These are phyloP conservation scores for Cavia porcellus DNA, from an alignment of 2,113 vertebrate species.

Conservation along the genomic window DNA sequence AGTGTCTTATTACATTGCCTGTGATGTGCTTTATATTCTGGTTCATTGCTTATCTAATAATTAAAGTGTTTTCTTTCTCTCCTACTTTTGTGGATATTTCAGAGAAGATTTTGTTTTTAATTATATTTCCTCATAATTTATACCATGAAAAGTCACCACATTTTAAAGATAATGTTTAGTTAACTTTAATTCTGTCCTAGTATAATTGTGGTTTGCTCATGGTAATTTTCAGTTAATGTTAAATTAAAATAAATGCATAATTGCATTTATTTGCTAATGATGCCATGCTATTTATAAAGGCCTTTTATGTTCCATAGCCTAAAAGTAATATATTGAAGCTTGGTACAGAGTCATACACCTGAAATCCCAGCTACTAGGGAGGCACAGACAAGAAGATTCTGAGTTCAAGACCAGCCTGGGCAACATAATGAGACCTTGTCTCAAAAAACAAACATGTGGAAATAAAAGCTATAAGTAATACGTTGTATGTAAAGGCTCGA, in stretches of 20 bases:
- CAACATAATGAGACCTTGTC: background rate
- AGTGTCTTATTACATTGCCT: background rate
- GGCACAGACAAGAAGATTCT: background rate
- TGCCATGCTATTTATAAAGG: background rate
- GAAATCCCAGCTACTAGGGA: background rate
- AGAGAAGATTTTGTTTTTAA: background rate
- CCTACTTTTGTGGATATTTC: background rate
- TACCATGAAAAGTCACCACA: background rate
- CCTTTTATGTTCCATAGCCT: background rate
- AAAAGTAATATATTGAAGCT: background rate
- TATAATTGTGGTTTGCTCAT: background rate
- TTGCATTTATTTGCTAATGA: background rate
- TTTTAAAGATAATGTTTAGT: slow-evolving; percentile 11
- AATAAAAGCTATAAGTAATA: background rate
- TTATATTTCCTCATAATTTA: background rate
- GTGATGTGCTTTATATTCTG: background rate
- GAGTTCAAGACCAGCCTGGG: background rate
- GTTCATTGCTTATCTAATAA: background rate
- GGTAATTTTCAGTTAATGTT: slow-evolving; percentile 6
- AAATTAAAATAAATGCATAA: background rate
- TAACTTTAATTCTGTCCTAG: slow-evolving; percentile 28
- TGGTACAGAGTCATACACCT: background rate
- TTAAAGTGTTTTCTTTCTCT: background rate
- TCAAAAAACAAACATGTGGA: background rate
- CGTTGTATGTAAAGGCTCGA: background rate